Evolutionary conservation across 2,888 invertebrate species (phyloP), one percentile per base, ranked within the genome.

Genomic region (Tipula helvola): DNA sequence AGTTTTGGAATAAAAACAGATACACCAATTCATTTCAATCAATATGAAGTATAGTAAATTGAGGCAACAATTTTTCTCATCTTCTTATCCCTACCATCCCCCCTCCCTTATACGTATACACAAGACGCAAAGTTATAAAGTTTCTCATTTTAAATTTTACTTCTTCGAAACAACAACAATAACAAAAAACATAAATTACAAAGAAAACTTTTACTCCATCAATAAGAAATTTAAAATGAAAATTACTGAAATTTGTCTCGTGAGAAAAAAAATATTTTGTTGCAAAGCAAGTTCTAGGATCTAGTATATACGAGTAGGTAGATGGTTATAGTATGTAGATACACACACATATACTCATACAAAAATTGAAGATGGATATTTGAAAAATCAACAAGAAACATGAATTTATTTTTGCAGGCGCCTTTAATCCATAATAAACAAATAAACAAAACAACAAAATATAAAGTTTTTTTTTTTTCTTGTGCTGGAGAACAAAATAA

Each of bases 11-110:
- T 71, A 71, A 71, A 28, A 71, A 28, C 28, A 71, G 71, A 71
- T 71, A 71, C 71, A 71, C 71, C 71, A 71, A 71, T 71, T 71
- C 71, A 71, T 71, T 71, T 71, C 71, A 71, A 71, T 71, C 71
- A 71, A 71, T 71, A 71, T 71, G 28, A 71, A 28, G 39, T 39
- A 39, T 39, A 71, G 71, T 28, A 28, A 71, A 28, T 71, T 71
- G 71, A n/a, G 52, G 5, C 4, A 71, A 28, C 8, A 71, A 8
- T 28, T 1, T 52, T n/a, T 12, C 16, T 0, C 52, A 57, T 8
- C 16, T 16, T 2, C 5, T 16, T 16, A n/a, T 5, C 52, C 28
- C 3, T 10, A 18, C 10, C 10, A 71, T 28, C 71, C 52, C 16
- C n/a, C 10, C 3, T 71, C n/a, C n/a, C 52, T 7, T 44, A 3